phyloP scores from a whole-genome alignment of 2,888 invertebrate genomes.

The Dynastes tityus region DNA sequence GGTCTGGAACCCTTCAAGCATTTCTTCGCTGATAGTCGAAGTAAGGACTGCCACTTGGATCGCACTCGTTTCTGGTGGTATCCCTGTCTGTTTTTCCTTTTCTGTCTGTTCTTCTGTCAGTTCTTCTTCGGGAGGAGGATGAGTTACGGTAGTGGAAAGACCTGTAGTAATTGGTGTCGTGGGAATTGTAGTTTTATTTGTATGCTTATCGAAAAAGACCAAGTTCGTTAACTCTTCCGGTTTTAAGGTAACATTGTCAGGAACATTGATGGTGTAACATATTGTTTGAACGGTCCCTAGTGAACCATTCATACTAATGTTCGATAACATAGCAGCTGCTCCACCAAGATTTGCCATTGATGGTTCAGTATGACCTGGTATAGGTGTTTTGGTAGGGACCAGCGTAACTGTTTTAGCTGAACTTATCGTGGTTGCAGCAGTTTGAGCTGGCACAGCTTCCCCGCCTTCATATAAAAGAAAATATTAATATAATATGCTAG shows the following conservation, averaged over 20 bases:
- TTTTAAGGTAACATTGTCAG: not conserved
- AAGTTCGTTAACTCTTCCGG: slow-evolving; percentile 12
- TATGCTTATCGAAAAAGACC: slow-evolving; percentile 1
- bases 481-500: too few species aligned
- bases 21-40: slow-evolving; percentile 1
- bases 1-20: not conserved
- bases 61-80: not conserved
- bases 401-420: too few species aligned
- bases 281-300: not conserved
- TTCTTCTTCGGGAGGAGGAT: not conserved
- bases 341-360: not conserved
- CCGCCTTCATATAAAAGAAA: too few species aligned
- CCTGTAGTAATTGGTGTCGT: not conserved
- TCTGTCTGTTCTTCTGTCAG: not conserved
- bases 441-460: too few species aligned
- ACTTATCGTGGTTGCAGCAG: too few species aligned
- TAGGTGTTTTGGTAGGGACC: too few species aligned
- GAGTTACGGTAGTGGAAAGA: not conserved
- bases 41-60: not conserved
- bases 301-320: not conserved
- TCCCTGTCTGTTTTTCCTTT: not conserved
- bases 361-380: too few species aligned
- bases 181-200: slow-evolving; percentile 14
- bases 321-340: not conserved
- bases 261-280: not conserved